Evolutionary conservation across 2,113 vertebrate genomes (phyloP).

Genomic region (Leucoraja erinaceus): DNA sequence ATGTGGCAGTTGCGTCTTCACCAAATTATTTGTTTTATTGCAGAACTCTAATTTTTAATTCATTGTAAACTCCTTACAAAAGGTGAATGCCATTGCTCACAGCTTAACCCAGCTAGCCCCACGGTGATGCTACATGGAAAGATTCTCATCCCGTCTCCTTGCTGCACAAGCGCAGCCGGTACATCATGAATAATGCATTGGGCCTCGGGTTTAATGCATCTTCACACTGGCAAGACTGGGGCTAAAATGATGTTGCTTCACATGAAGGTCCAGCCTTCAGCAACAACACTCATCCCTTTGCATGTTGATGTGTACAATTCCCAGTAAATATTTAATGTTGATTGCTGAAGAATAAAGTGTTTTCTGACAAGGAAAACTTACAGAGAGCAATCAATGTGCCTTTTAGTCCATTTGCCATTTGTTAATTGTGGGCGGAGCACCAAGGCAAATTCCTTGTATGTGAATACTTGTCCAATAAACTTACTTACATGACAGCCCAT

Average conservation of each 20-base stretch:
- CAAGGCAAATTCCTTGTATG: too few relatives aligned
- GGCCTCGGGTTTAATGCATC: background rate
- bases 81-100: background rate
- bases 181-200: background rate
- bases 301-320: background rate
- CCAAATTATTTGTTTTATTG: too few relatives aligned
- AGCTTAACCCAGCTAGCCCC: background rate
- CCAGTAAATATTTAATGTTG: background rate
- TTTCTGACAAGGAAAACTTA: background rate
- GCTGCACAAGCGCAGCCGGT: background rate
- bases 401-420: background rate
- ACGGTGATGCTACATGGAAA: background rate
- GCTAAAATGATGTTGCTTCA: background rate
- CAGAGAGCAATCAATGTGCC: background rate
- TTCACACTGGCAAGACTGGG: background rate
- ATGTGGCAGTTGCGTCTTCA: too few relatives aligned
- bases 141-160: background rate
- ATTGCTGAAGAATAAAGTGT: background rate
- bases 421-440: too few relatives aligned
- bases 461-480: too few relatives aligned
- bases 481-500: background rate
- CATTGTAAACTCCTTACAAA: background rate
- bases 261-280: background rate
- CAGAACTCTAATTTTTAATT: too few relatives aligned
- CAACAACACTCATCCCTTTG: background rate